These are phyloP conservation scores for Yponomeuta malinellus DNA, from an alignment of 2,888 invertebrate species.

Conservation along the genomic window DNA sequence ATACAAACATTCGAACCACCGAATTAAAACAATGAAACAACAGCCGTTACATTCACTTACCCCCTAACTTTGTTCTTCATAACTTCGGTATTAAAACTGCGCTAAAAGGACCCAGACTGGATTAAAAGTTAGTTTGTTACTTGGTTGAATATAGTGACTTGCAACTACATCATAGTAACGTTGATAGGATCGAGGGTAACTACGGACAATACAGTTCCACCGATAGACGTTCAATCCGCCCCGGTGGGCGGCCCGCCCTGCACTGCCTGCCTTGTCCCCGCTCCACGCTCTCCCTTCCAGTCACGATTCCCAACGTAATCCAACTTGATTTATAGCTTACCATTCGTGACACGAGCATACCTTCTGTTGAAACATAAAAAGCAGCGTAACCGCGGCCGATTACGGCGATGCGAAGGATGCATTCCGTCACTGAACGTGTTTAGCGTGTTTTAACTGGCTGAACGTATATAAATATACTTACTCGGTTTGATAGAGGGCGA, in stretches of 20 bases:
- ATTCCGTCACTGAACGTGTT: constrained; percentile 17
- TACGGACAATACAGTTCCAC: constrained; percentile 4
- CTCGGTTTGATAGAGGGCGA: too few species aligned
- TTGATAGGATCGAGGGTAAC: constrained; percentile 19
- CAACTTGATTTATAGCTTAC: constrained; percentile 54
- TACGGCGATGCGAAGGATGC: constrained; percentile 32
- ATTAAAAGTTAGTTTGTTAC: not conserved
- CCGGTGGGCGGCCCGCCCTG: constrained; percentile 52
- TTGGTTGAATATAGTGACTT: constrained; percentile 24
- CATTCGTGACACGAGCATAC: constrained; percentile 50
- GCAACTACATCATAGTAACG: constrained; percentile 35
- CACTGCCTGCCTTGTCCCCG: constrained; percentile 38
- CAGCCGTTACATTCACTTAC: not conserved
- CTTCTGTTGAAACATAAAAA: constrained; percentile 38
- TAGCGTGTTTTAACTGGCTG: not conserved
- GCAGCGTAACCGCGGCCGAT: constrained; percentile 36
- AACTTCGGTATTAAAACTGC: not conserved
- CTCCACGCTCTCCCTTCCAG: constrained; percentile 24
- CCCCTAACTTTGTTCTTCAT: constrained; percentile 8
- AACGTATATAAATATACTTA: too few species aligned
- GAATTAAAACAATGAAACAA: constrained; percentile 2
- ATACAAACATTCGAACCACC: constrained; percentile 4
- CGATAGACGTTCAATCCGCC: constrained; percentile 30
- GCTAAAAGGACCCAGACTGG: not conserved
- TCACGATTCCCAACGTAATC: constrained; percentile 38